phyloP scores from a whole-genome alignment of 2,797 vertebrate species.

The Rousettus madagascariensis region DNA sequence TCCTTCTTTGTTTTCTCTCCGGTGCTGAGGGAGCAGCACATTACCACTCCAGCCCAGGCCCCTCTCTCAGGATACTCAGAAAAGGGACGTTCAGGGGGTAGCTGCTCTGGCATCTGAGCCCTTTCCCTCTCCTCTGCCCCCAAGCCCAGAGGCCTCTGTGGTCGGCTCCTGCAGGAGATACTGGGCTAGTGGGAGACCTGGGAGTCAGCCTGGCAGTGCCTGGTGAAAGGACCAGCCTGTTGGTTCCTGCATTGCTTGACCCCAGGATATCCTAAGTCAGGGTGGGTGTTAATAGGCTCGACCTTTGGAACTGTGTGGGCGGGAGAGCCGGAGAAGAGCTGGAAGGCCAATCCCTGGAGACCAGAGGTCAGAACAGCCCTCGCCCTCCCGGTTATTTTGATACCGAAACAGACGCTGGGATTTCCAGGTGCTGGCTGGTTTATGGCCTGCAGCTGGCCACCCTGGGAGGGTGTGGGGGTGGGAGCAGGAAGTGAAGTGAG shows the following conservation, averaged over 20 bases:
- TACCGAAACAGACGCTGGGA: not conserved
- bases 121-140: not conserved
- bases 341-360: not conserved
- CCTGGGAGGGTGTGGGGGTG: not conserved
- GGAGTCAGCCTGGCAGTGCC: not conserved
- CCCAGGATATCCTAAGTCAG: conserved; percentile 66
- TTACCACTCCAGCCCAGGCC: not conserved
- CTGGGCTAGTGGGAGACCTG: not conserved
- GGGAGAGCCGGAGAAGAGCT: not conserved
- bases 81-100: not conserved
- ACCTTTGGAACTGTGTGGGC: conserved; percentile 43
- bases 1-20: not conserved
- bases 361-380: conserved; percentile 17
- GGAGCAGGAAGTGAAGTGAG: conserved; percentile 58
- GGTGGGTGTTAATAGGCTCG: not conserved
- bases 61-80: not conserved
- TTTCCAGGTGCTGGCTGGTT: conserved; percentile 49
- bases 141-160: not conserved
- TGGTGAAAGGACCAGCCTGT: not conserved
- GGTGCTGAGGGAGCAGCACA: not conserved
- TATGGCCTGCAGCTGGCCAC: conserved; percentile 20
- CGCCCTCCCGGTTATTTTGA: conserved; percentile 28
- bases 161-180: not conserved
- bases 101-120: not conserved
- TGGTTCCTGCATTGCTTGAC: conserved; percentile 49